Evolutionary conservation across 2,797 vertebrate species (phyloP).

Genomic region (Novumbra hubbsi): DNA sequence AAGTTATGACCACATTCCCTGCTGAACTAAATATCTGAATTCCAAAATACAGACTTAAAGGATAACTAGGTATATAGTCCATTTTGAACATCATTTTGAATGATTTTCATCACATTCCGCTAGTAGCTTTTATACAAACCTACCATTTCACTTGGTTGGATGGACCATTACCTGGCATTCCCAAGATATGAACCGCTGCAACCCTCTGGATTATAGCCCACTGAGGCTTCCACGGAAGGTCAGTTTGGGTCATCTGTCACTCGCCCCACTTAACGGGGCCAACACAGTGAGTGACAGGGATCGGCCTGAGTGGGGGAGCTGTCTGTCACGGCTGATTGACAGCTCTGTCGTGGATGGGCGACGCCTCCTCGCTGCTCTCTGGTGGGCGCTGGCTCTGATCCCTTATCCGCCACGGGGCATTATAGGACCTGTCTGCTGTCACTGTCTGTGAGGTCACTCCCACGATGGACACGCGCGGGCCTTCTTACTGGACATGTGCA

Average conservation of each 20-base stretch:
- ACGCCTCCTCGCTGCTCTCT: not conserved
- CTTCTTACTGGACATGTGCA: not conserved
- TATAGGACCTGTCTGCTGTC: constrained; percentile 6
- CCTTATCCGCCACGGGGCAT: constrained; percentile 1
- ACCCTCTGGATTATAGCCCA: not conserved
- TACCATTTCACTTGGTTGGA: too few relatives aligned
- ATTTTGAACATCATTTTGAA: too few relatives aligned
- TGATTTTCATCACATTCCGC: too few relatives aligned
- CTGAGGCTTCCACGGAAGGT: too few relatives aligned
- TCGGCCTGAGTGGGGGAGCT: not conserved
- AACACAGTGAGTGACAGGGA: constrained; percentile 2
- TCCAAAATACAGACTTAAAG: too few relatives aligned
- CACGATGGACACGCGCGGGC: constrained; percentile 2
- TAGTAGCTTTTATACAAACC: too few relatives aligned
- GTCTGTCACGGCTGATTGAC: not conserved
- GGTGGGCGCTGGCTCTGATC: not conserved
- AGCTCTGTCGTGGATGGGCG: not conserved
- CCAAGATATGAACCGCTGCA: not conserved
- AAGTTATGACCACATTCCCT: too few relatives aligned
- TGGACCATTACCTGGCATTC: too few relatives aligned
- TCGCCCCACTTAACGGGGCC: not conserved
- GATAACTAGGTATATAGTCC: too few relatives aligned
- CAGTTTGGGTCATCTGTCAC: not conserved
- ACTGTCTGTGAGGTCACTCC: constrained; percentile 4
- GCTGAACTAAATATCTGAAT: too few relatives aligned